phyloP scores from a whole-genome alignment of 1,140 invertebrate species.

The Drosophila insularis region DNA sequence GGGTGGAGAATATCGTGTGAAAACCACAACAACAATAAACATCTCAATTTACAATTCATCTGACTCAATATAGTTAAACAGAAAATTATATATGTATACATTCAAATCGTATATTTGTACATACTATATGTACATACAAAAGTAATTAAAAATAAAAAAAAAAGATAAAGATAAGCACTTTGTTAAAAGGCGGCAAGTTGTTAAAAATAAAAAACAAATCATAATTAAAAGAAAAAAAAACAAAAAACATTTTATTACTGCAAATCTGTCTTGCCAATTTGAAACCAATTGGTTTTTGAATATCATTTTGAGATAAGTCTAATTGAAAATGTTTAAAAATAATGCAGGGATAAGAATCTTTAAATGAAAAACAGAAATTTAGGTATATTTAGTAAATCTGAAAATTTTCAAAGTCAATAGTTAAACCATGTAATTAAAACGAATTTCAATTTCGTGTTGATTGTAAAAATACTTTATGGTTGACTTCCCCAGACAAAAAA shows the following conservation, averaged over 20 bases:
- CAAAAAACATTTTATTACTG: background rate
- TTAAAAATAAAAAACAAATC: conserved; percentile 2
- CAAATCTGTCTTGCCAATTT: background rate
- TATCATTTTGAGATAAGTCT: background rate
- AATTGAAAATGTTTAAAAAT: background rate
- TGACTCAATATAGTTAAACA: background rate
- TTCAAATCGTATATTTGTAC: background rate
- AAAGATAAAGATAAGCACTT: background rate
- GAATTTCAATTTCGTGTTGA: background rate
- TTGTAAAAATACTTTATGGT: conserved; percentile 2
- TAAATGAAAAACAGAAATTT: background rate
- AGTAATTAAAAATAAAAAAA: background rate
- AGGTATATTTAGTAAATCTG: too few species aligned
- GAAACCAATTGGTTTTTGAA: background rate
- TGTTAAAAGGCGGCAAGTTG: conserved; percentile 4
- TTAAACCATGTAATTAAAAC: background rate
- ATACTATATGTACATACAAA: background rate
- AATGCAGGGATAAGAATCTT: background rate
- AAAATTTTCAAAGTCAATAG: background rate
- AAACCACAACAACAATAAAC: background rate
- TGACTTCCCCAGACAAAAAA: background rate
- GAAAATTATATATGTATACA: background rate
- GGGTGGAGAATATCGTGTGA: background rate
- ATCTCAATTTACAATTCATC: background rate
- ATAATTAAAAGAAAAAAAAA: background rate